These are phyloP conservation scores for Nematostella vectensis DNA, from an alignment of 92 coral and sea anemone genomes.

Conservation along the genomic window DNA sequence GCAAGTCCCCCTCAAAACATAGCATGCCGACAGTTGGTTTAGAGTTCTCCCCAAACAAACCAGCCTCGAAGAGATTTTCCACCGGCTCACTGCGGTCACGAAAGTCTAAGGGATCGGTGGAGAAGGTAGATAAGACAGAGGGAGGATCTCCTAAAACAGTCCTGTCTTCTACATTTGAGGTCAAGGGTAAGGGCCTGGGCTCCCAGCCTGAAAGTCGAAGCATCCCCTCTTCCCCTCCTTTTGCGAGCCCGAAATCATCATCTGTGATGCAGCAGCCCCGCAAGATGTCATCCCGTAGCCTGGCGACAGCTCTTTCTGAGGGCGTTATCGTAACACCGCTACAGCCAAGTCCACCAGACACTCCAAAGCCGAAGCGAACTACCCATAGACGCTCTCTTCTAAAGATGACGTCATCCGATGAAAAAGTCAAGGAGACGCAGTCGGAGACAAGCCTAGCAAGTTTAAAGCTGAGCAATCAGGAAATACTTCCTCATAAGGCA, in stretches of 20 bases:
- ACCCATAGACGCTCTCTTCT: constrained; percentile 49
- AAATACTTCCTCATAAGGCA: constrained; percentile 6
- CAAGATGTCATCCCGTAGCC: constrained; percentile 7
- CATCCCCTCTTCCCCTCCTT: constrained; percentile 4
- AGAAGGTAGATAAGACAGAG: not conserved
- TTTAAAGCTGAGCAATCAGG: constrained; percentile 8
- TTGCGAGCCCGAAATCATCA: constrained; percentile 1
- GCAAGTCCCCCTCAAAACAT: constrained; percentile 2
- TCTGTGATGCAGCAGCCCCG: constrained; percentile 1
- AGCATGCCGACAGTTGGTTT: constrained; percentile 22
- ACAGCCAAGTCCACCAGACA: constrained; percentile 32
- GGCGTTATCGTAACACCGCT: constrained; percentile 29
- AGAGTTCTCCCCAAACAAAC: constrained; percentile 9
- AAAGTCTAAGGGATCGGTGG: constrained; percentile 7
- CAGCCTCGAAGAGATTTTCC: constrained; percentile 3
- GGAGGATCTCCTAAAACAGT: not conserved
- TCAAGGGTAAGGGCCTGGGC: constrained; percentile 22
- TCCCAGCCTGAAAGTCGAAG: not conserved
- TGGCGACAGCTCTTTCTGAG: constrained; percentile 7
- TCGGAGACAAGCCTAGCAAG: constrained; percentile 31
- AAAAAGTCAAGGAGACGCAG: constrained; percentile 22
- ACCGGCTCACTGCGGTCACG: not conserved
- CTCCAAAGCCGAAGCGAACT: constrained; percentile 39
- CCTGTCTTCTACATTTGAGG: constrained; percentile 13
- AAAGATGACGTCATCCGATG: constrained; percentile 41